Base-by-base conservation (phyloP, 2,113 vertebrate species). In the Isichthys henryi region DNA sequence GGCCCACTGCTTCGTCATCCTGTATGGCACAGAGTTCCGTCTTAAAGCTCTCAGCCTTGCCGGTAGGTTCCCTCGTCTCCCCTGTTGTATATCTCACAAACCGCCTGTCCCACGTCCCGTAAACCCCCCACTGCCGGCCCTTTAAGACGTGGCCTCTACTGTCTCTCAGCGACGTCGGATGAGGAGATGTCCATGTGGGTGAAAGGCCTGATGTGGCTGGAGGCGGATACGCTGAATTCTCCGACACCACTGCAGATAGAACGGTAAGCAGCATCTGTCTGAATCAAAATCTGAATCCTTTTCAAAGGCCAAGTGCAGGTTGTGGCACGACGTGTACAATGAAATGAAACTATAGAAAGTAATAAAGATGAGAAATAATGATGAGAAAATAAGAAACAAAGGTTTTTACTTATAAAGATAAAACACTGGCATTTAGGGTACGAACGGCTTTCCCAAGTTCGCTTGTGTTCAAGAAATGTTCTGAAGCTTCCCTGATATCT, bases 101-200 rank as follows among this genome's bases (percentile, higher is more conserved):
- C 7, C 7, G 3, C 3, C 62, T 13, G 8, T 11, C n/a, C 23
- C 62, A 0, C 62, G 1, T 70, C n/a, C 62, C n/a, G n/a, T 27
- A 3, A 27, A 31, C n/a, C 1, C 10, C 3, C 27, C n/a, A 0
- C n/a, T 9, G 27, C 45, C 45, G 15, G 53, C 53, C 35, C 45
- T n/a, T 50, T 88, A 53, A 90, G 48, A 39, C 10, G 7, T 1
- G 17, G 74, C 88, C 48, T 53, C 80, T 39, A 87, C 56, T n/a
- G 35, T 45, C 39, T 89, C 48, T 17, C 93, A 99, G 98, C 98
- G 21, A 99, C 98, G 0, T 99, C 98, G 0, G 98, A 99, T 91
- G 98, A 99, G 0, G 98, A 99, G 95, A 97, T 99, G 95, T 97
- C 94, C 70, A 99, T 99, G 98, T 99, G 98, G 98, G 97, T 98